These are phyloP conservation scores for Diaperis boleti DNA, from an alignment of 2,888 invertebrate species.

Conservation along the genomic window DNA sequence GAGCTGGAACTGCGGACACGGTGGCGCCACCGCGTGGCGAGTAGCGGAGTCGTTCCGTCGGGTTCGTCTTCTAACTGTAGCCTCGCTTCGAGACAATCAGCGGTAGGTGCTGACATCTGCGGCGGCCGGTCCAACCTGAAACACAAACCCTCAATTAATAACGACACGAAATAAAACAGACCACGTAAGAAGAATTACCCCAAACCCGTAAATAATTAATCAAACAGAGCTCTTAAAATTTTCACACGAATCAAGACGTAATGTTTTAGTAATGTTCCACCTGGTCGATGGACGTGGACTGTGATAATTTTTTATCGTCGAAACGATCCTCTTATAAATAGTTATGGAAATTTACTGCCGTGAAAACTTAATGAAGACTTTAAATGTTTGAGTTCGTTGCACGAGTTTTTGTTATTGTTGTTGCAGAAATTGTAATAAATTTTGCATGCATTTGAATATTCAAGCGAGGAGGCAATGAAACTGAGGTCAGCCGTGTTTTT, in stretches of 20 bases:
- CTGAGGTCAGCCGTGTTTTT: background rate
- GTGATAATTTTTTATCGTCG: background rate
- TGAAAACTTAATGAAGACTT: background rate
- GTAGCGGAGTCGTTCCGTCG: conserved; percentile 45
- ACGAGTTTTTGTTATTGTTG: background rate
- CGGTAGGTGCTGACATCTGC: conserved; percentile 35
- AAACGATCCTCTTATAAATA: background rate
- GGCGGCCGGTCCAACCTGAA: background rate
- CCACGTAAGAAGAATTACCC: too few species aligned
- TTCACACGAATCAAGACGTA: too few species aligned
- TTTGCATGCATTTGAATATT: background rate
- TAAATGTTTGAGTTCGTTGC: background rate
- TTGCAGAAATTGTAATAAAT: background rate
- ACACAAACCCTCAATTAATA: background rate
- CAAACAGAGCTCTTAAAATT: background rate
- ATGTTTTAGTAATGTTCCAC: background rate
- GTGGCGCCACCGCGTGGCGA: conserved; percentile 46
- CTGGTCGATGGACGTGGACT: background rate
- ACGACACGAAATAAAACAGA: background rate
- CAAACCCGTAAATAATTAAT: too few species aligned
- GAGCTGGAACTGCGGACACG: conserved; percentile 43
- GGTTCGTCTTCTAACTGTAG: too few species aligned
- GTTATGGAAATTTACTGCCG: background rate
- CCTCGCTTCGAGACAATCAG: too few species aligned
- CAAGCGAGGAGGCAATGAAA: background rate